Conservation (phyloP, 1,140 invertebrate genomes). For the Zophobas morio region DNA sequence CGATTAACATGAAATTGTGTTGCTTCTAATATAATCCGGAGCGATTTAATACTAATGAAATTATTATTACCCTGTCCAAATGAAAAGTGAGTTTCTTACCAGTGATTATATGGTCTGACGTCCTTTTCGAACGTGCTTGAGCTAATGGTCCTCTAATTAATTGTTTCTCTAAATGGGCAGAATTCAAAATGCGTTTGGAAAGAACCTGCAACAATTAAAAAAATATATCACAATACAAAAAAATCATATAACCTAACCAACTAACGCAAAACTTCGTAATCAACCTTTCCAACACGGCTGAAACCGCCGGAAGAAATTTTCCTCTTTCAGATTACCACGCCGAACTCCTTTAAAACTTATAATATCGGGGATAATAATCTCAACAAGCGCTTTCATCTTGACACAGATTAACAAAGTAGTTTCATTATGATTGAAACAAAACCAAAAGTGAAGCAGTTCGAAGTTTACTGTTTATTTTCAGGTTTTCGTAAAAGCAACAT, state of each 20-base stretch:
- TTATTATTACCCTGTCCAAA: too few relatives aligned
- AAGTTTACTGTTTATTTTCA: too few relatives aligned
- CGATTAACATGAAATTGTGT: too few relatives aligned
- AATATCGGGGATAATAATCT: too few relatives aligned
- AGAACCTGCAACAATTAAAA: constrained; percentile 42
- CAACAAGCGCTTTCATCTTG: too few relatives aligned
- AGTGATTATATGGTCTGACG: constrained; percentile 33
- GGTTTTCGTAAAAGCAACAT: too few relatives aligned
- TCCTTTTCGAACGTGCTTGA: constrained; percentile 19
- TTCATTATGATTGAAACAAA: too few relatives aligned
- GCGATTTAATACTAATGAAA: too few relatives aligned
- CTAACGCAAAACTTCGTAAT: not conserved
- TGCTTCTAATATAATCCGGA: too few relatives aligned
- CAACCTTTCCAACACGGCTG: not conserved
- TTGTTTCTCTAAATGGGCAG: constrained; percentile 26
- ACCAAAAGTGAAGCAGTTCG: too few relatives aligned
- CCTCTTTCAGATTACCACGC: not conserved
- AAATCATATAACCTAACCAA: constrained; percentile 13
- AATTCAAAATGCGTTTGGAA: constrained; percentile 26
- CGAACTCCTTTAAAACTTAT: not conserved
- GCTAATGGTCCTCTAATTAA: constrained; percentile 33
- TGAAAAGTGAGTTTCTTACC: not conserved
- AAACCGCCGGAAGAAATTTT: not conserved
- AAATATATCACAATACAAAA: not conserved
- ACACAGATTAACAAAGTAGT: too few relatives aligned